phyloP scores from a whole-genome alignment of 2,888 invertebrate species.

The Eupsilia transversa region DNA sequence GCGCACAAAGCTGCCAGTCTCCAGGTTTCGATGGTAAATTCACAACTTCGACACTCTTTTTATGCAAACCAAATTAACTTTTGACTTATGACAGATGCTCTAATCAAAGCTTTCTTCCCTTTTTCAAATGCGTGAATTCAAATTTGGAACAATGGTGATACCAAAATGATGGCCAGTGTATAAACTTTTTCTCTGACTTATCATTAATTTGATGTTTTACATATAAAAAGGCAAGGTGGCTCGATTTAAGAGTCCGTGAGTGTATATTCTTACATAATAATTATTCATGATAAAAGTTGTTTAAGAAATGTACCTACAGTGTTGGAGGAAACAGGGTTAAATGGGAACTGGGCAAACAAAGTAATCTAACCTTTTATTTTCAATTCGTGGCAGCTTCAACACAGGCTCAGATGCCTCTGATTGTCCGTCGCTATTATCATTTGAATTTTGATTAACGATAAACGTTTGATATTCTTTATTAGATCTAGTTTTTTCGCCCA shows the following conservation, averaged over 20 bases:
- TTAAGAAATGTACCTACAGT: neutral
- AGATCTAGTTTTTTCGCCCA: conserved; percentile 78
- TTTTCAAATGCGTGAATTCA: no score
- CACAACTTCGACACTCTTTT: no score
- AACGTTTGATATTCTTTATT: conserved; percentile 81
- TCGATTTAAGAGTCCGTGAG: no score
- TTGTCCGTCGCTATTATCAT: conserved; percentile 80
- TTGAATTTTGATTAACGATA: conserved; percentile 77
- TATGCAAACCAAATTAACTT: no score
- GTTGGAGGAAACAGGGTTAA: conserved; percentile 23
- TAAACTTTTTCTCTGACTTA: neutral
- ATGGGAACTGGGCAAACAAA: conserved; percentile 56
- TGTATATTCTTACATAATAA: neutral
- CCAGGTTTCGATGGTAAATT: no score
- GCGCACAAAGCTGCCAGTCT: no score
- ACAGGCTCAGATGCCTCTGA: conserved; percentile 83
- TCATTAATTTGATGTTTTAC: neutral
- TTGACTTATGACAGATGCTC: no score
- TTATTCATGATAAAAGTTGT: neutral
- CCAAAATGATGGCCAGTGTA: neutral
- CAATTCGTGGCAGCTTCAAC: conserved; percentile 86
- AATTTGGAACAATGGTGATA: neutral
- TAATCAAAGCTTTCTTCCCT: no score
- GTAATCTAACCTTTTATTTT: conserved; percentile 83
- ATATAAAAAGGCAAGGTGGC: neutral